Evolutionary conservation across 2,113 vertebrate species (phyloP).

Genomic region (Campylorhamphus procurvoides): DNA sequence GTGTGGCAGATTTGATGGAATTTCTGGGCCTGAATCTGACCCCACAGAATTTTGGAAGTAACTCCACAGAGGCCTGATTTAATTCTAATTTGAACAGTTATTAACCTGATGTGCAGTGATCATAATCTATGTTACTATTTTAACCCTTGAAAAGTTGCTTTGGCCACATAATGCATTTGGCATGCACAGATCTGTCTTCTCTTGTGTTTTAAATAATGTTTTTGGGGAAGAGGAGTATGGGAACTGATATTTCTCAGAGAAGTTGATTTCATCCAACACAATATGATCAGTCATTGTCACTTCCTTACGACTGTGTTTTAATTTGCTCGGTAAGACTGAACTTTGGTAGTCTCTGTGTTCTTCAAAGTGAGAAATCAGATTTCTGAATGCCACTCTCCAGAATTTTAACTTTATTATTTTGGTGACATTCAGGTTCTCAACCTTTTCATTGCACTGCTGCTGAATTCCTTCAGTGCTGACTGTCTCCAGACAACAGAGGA

Average conservation of each 20-base stretch:
- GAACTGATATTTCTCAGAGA: not conserved
- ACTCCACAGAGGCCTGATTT: not conserved
- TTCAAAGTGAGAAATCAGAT: not conserved
- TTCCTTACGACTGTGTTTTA: not conserved
- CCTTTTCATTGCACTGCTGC: slow-evolving; percentile 92
- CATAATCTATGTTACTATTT: not conserved
- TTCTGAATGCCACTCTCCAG: not conserved
- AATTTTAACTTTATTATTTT: not conserved
- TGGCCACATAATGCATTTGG: not conserved
- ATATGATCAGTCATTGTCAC: not conserved
- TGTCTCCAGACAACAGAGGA: slow-evolving; percentile 88
- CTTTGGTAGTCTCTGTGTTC: not conserved
- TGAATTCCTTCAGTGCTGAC: slow-evolving; percentile 96
- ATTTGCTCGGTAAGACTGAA: not conserved
- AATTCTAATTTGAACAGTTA: not conserved
- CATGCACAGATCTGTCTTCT: not conserved
- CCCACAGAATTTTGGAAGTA: not conserved
- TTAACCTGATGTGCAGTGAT: not conserved
- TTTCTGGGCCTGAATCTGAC: not conserved
- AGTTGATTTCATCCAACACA: not conserved
- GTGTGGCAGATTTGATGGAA: not conserved
- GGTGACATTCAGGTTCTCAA: slow-evolving; percentile 87
- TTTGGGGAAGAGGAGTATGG: not conserved
- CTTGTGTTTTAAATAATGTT: not conserved
- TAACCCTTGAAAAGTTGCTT: not conserved